Conservation (phyloP, 2,888 invertebrate species). For the Cheilosia urbana region DNA sequence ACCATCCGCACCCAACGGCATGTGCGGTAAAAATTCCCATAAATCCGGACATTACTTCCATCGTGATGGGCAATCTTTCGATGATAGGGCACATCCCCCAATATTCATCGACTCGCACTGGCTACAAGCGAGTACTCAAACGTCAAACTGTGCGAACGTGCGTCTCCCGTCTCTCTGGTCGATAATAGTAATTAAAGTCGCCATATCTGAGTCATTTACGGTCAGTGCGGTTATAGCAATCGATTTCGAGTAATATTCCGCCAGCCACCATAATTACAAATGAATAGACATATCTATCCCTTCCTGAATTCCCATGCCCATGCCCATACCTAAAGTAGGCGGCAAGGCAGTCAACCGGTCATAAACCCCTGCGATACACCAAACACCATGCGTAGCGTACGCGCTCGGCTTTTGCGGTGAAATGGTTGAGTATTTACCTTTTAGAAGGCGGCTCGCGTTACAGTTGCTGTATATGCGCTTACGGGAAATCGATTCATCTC, state of each 20-base stretch:
- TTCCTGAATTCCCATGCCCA: slow-evolving; percentile 44
- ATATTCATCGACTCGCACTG: slow-evolving; percentile 4
- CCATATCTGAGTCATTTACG: slow-evolving; percentile 60
- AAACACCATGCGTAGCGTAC: too few relatives aligned
- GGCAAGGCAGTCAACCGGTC: slow-evolving; percentile 31
- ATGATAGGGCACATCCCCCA: slow-evolving; percentile 26
- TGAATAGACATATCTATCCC: slow-evolving; percentile 7
- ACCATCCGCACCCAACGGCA: slow-evolving; percentile 19
- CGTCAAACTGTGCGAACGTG: not conserved
- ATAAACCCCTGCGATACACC: slow-evolving; percentile 37
- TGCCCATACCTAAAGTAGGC: slow-evolving; percentile 34
- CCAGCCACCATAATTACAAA: slow-evolving; percentile 31
- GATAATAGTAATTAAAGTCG: slow-evolving; percentile 46
- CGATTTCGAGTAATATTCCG: slow-evolving; percentile 52
- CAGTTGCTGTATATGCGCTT: slow-evolving; percentile 21
- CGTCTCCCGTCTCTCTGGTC: slow-evolving; percentile 10
- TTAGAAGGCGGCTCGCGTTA: slow-evolving; percentile 47
- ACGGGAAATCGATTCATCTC: slow-evolving; percentile 53
- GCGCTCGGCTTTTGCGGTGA: slow-evolving; percentile 27
- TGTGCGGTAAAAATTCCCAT: slow-evolving; percentile 37
- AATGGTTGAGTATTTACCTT: slow-evolving; percentile 46
- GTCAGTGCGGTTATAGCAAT: slow-evolving; percentile 58
- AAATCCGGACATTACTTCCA: slow-evolving; percentile 66
- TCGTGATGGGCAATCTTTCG: slow-evolving; percentile 62
- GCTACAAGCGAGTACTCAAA: too few relatives aligned